phyloP scores from a whole-genome alignment of 2,113 vertebrate genomes.

The Sinocyclocheilus anshuiensis region DNA sequence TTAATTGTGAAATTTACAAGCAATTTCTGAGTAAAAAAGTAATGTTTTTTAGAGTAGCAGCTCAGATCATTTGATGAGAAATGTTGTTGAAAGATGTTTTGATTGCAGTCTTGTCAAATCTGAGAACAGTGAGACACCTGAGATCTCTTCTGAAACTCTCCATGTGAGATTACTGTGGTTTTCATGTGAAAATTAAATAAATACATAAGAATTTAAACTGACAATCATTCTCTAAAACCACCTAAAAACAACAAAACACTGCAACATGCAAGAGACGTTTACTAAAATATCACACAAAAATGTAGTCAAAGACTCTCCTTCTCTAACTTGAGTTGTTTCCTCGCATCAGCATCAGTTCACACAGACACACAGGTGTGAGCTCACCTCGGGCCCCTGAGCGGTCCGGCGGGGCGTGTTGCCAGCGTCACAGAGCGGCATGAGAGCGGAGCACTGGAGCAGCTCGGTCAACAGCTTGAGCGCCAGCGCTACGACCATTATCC shows the following conservation, averaged over 20 bases:
- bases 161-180: too few species aligned
- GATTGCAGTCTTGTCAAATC: too few species aligned
- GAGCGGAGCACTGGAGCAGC: slow-evolving; percentile 69
- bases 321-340: neutral
- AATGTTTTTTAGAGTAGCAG: too few species aligned
- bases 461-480: slow-evolving; percentile 74
- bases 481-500: slow-evolving; percentile 76
- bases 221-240: too few species aligned
- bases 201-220: too few species aligned
- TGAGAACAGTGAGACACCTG: too few species aligned
- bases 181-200: too few species aligned
- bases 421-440: slow-evolving; percentile 72
- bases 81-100: too few species aligned
- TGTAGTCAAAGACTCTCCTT: neutral
- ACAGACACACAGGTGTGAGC: slow-evolving; percentile 4
- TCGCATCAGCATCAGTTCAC: neutral
- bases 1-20: too few species aligned
- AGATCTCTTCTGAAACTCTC: too few species aligned
- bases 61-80: too few species aligned
- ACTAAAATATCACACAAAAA: neutral
- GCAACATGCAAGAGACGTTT: neutral
- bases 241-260: neutral
- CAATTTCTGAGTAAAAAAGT: too few species aligned
- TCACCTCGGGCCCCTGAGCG: slow-evolving; percentile 74
- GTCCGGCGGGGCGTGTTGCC: slow-evolving; percentile 56